These are phyloP conservation scores for Sturnira hondurensis DNA, from an alignment of 2,113 vertebrate genomes.

Conservation along the genomic window DNA sequence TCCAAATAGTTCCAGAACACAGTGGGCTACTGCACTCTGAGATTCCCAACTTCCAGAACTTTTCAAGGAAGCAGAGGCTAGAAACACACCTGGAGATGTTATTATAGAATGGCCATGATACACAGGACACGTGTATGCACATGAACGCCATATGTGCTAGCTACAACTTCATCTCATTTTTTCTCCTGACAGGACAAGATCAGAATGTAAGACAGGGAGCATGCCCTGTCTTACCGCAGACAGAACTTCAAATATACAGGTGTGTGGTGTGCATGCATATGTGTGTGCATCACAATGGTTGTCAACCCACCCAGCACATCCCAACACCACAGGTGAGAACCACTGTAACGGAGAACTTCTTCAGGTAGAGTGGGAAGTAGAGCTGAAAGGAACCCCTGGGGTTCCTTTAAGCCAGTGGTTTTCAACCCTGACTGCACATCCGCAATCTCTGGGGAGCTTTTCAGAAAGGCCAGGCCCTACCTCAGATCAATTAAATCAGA, in stretches of 20 bases:
- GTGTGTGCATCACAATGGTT: background rate
- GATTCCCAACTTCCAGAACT: background rate
- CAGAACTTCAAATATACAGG: background rate
- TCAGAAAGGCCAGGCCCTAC: background rate
- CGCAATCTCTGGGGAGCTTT: conserved; percentile 29
- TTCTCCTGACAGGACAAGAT: background rate
- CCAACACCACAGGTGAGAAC: background rate
- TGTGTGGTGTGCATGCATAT: background rate
- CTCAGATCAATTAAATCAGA: conserved; percentile 21
- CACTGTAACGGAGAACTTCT: background rate
- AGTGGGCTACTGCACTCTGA: background rate
- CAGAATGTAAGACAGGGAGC: background rate
- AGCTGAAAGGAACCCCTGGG: conserved; percentile 10
- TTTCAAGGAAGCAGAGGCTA: background rate
- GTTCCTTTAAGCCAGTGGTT: conserved; percentile 7
- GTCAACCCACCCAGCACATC: background rate
- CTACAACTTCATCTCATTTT: background rate
- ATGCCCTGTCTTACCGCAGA: background rate
- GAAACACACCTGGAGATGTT: background rate
- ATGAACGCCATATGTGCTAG: background rate
- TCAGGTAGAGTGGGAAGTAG: conserved; percentile 8
- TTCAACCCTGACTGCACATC: background rate
- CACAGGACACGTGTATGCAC: background rate
- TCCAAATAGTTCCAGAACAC: background rate
- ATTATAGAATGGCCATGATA: background rate